Evolutionary conservation across 2,113 vertebrate species (phyloP).

Genomic region (Hippocampus guttulatus): DNA sequence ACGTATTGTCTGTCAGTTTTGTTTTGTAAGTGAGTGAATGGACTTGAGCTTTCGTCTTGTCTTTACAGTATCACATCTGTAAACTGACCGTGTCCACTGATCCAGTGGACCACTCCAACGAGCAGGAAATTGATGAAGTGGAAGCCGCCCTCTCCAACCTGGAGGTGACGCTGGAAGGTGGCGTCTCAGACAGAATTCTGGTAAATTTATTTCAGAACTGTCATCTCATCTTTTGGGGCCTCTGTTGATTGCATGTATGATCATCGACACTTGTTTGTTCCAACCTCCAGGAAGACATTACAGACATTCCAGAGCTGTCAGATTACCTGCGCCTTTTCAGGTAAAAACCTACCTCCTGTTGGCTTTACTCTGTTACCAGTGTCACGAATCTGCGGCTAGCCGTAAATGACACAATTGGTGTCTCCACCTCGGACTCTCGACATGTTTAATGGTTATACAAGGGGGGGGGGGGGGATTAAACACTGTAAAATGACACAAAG

Average conservation of each 20-base stretch:
- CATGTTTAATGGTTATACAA: background rate
- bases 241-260: conserved; percentile 40
- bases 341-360: conserved; percentile 72
- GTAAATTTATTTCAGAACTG: conserved; percentile 66
- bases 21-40: background rate
- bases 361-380: background rate
- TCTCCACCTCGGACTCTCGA: background rate
- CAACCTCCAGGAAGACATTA: conserved; percentile 90
- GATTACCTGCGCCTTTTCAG: conserved; percentile 89
- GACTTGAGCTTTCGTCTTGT: background rate
- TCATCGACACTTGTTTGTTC: conserved; percentile 58
- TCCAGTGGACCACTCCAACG: conserved; percentile 70
- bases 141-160: conserved; percentile 91
- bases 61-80: conserved; percentile 87
- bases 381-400: background rate
- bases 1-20: background rate
- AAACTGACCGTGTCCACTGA: conserved; percentile 82
- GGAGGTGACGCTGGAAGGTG: conserved; percentile 88
- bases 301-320: conserved; percentile 92
- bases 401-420: background rate
- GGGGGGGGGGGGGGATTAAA: too few relatives aligned
- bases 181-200: conserved; percentile 79
- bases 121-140: conserved; percentile 89
- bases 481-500: too few relatives aligned
- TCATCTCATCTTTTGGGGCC: conserved; percentile 17